Conservation (phyloP, 2,797 vertebrate species). For the Phoeniculus purpureus region DNA sequence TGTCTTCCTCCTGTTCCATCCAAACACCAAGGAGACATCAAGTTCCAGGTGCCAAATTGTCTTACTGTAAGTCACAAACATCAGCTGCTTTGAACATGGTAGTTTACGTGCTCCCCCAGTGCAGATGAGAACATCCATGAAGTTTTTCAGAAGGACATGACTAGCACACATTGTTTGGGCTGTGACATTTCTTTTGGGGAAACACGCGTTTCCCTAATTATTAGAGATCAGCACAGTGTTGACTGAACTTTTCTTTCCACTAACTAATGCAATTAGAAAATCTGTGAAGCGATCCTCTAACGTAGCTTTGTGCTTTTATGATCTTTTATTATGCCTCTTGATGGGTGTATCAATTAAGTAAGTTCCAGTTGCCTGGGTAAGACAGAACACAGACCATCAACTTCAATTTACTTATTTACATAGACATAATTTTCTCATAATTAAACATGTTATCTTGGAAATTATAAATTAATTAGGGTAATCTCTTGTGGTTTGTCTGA, state of each 20-base stretch:
- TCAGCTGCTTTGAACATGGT: not conserved
- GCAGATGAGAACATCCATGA: not conserved
- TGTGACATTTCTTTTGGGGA: not conserved
- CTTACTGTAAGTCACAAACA: not conserved
- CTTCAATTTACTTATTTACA: not conserved
- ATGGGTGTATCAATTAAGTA: not conserved
- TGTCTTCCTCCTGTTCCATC: not conserved
- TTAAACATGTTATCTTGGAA: not conserved
- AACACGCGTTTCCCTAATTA: not conserved
- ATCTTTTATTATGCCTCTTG: not conserved
- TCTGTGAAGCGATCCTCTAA: not conserved
- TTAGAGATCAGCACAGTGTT: not conserved
- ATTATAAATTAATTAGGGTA: not conserved
- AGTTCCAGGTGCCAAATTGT: not conserved
- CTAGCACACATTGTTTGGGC: not conserved
- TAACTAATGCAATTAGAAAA: not conserved
- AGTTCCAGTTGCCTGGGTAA: not conserved
- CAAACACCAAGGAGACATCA: not conserved
- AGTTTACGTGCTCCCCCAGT: not conserved
- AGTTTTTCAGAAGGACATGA: not conserved
- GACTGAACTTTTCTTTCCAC: not conserved
- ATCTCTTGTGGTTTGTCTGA: not conserved
- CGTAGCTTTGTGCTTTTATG: not conserved
- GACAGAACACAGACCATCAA: not conserved
- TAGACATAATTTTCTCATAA: not conserved